Conservation (phyloP, 2,888 invertebrate species). For the Eretmocerus hayati region DNA sequence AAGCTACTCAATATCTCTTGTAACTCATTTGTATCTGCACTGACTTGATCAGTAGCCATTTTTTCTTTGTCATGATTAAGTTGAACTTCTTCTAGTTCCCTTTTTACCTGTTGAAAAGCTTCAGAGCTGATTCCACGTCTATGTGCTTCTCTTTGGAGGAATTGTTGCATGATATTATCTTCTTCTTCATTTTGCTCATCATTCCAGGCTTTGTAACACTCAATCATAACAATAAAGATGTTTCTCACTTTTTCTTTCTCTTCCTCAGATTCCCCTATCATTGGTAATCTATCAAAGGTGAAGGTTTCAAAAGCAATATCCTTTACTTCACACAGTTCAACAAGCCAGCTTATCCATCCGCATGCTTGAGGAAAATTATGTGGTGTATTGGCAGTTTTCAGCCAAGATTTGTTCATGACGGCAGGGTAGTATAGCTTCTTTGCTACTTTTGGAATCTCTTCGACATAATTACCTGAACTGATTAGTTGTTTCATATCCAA, state of each 20-base stretch:
- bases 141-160: conserved; percentile 29
- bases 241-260: conserved; percentile 22
- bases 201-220: conserved; percentile 37
- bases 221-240: conserved; percentile 29
- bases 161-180: conserved; percentile 29
- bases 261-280: conserved; percentile 25
- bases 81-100: conserved; percentile 24
- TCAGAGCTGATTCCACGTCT: conserved; percentile 30
- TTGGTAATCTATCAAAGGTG: conserved; percentile 33
- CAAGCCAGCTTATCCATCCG: conserved; percentile 52
- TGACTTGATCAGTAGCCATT: conserved; percentile 17
- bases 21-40: conserved; percentile 21
- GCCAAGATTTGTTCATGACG: conserved; percentile 53
- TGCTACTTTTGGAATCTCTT: conserved; percentile 50
- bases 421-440: conserved; percentile 54
- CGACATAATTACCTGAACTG: conserved; percentile 36
- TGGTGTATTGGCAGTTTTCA: conserved; percentile 54
- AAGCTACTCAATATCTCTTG: conserved; percentile 22
- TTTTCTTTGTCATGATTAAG: conserved; percentile 22
- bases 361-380: conserved; percentile 56
- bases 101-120: conserved; percentile 18
- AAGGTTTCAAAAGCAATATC: conserved; percentile 35
- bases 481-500: conserved; percentile 32
- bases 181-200: conserved; percentile 35
- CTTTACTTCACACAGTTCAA: conserved; percentile 47